Evolutionary conservation across 2,113 vertebrate species (phyloP).

Genomic region (Mustelus asterias): DNA sequence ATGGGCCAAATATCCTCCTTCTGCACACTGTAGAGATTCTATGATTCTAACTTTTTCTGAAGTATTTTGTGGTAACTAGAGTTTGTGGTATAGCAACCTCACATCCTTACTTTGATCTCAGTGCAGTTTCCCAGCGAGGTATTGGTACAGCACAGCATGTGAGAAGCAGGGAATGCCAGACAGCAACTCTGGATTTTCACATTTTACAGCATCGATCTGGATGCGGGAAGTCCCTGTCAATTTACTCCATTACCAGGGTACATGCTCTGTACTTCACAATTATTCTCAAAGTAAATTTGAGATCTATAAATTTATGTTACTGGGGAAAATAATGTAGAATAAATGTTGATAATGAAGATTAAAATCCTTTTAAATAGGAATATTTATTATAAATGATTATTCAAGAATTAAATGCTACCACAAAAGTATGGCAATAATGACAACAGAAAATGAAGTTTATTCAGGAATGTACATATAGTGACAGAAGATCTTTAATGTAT

Average conservation of each 20-base stretch:
- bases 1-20: no score
- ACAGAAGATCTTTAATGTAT: no score
- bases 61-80: not conserved
- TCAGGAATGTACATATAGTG: no score
- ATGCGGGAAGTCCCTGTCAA: not conserved
- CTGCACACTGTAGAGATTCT: no score
- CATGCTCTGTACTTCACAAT: not conserved
- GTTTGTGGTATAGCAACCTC: not conserved
- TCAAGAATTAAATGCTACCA: no score
- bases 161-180: not conserved
- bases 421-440: no score
- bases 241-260: not conserved
- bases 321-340: no score
- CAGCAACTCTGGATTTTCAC: not conserved
- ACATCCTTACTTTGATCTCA: not conserved
- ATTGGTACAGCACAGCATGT: no score
- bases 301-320: not conserved
- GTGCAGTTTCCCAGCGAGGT: not conserved
- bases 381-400: no score
- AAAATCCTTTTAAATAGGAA: no score
- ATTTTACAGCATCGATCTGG: not conserved
- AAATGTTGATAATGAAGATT: no score
- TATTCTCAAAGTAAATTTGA: not conserved
- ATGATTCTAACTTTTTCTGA: not conserved
- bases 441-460: no score